Evolutionary conservation across 2,888 invertebrate species (phyloP).

Genomic region (Acanthoscelides obtectus): DNA sequence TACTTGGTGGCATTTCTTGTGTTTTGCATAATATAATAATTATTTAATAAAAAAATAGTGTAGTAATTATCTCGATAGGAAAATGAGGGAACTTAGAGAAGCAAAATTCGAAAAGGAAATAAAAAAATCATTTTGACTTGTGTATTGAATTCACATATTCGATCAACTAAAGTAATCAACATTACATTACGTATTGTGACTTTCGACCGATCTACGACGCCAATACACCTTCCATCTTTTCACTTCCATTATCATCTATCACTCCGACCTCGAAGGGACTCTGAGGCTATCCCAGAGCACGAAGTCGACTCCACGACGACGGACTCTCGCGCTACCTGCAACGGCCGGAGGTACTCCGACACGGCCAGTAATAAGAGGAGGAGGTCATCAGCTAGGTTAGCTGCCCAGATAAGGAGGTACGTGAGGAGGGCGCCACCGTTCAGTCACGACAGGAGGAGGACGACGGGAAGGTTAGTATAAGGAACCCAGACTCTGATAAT

Average conservation of each 20-base stretch:
- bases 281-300: constrained; percentile 47
- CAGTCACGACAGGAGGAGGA: constrained; percentile 54
- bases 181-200: no score
- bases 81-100: no score
- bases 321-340: constrained; percentile 38
- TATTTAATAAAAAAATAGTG: no score
- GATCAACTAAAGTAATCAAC: no score
- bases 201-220: neutral
- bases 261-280: constrained; percentile 33
- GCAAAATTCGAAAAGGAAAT: no score
- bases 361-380: constrained; percentile 35
- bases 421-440: constrained; percentile 52
- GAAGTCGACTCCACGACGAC: constrained; percentile 37
- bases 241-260: neutral
- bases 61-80: no score
- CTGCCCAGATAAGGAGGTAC: constrained; percentile 46
- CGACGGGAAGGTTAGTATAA: constrained; percentile 58
- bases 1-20: no score
- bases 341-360: constrained; percentile 41
- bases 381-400: constrained; percentile 37
- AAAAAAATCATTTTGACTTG: no score
- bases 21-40: no score
- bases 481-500: neutral
- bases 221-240: neutral
- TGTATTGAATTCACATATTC: no score